Conservation (phyloP, 2,888 invertebrate species). For the Mesochorus sp. region DNA sequence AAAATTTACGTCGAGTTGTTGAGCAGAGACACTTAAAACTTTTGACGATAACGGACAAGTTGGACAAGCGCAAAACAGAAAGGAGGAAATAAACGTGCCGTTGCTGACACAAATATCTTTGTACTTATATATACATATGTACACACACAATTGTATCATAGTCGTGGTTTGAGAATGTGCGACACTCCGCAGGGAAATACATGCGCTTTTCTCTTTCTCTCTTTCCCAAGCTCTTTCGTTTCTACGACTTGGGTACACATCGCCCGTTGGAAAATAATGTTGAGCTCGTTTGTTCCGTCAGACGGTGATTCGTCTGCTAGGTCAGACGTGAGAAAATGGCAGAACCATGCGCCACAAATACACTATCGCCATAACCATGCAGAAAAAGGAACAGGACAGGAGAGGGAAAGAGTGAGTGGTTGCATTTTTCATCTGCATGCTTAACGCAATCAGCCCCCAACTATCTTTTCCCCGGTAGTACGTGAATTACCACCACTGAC, state of each 20-base stretch:
- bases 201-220: constrained; percentile 4
- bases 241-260: constrained; percentile 56
- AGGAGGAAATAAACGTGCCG: constrained; percentile 31
- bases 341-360: constrained; percentile 31
- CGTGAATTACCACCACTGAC: not conserved
- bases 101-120: not conserved
- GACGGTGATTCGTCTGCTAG: constrained; percentile 75
- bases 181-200: constrained; percentile 48
- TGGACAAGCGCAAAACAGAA: constrained; percentile 26
- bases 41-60: constrained; percentile 33
- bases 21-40: constrained; percentile 17
- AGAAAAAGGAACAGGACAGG: not conserved
- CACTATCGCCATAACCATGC: not conserved
- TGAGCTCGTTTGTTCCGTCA: constrained; percentile 74
- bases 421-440: constrained; percentile 75
- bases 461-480: constrained; percentile 11
- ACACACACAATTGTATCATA: constrained; percentile 1
- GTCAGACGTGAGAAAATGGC: constrained; percentile 72
- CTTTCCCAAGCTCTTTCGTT: not conserved
- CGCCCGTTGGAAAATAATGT: constrained; percentile 74
- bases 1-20: too few species aligned
- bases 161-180: constrained; percentile 23
- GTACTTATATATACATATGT: not conserved
- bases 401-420: constrained; percentile 46
- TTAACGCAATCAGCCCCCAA: constrained; percentile 63